These are phyloP conservation scores for Stomatorhinus walkeri DNA, from an alignment of 2,797 vertebrate species.

Conservation along the genomic window DNA sequence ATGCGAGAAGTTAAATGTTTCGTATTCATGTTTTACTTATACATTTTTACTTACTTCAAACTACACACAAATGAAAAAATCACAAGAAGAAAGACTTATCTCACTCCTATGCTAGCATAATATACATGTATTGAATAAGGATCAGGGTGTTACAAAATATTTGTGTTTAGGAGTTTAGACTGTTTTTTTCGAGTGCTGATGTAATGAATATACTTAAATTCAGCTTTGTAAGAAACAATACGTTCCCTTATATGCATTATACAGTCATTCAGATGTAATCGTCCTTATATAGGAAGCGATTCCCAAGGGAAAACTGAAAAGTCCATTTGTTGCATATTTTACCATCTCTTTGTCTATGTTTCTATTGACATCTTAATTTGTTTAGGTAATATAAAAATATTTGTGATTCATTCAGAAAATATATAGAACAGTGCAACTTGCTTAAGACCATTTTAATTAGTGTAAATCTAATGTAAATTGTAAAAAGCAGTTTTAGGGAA, in stretches of 20 bases:
- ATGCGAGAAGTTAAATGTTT: background rate
- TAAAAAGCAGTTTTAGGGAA: background rate
- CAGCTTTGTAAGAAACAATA: background rate
- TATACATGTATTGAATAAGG: background rate
- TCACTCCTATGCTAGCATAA: background rate
- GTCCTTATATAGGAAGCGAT: background rate
- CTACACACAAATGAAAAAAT: background rate
- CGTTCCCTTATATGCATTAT: background rate
- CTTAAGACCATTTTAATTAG: background rate
- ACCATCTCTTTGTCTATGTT: background rate
- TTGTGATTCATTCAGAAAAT: background rate
- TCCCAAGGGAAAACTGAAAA: background rate
- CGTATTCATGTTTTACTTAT: background rate
- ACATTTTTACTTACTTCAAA: background rate
- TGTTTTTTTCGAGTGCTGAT: background rate
- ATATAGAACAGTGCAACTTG: background rate
- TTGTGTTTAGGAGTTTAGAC: background rate
- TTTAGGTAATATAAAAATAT: background rate
- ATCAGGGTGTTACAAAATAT: background rate
- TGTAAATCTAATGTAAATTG: background rate
- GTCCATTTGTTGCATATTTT: conserved; percentile 7
- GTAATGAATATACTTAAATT: background rate
- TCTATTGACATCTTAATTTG: background rate
- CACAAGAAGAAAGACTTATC: background rate
- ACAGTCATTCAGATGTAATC: background rate